Evolutionary conservation across 1,140 invertebrate species (phyloP), one percentile per base, ranked within the genome.

Genomic region (Ptiloglossa arizonensis): DNA sequence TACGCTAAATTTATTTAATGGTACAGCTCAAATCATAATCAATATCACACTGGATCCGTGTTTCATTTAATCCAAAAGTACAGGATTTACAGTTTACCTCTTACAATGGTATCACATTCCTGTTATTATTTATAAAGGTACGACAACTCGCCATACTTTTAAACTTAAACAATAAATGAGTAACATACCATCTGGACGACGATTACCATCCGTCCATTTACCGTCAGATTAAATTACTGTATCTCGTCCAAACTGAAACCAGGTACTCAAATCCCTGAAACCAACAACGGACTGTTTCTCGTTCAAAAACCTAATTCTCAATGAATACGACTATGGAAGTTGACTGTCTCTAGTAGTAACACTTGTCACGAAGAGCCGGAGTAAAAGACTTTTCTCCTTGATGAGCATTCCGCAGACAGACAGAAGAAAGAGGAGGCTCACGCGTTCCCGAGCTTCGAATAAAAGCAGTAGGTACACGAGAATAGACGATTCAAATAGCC

Each of bases 401-500:
- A 17, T 6, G 52, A 68, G 41, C 73, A 29, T 59, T 38, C 69
- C 63, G 17, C 32, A 38, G 54, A 24, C 22, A 48, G 54, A 68
- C 8, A 44, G 15, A 2, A 24, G 54, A 15, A n/a, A 22, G 35
- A 38, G 27, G 27, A 19, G 50, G 32, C 27, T 29, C 17, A 57
- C 13, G 41, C 6, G 41, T 22, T 46, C 38, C 24, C 46, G 62
- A 56, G 24, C 13, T 17, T 15, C 22, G n/a, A 35, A 74, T 67
- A 15, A 22, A 59, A 19, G 63, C 27, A 27, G 52, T 1, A 22
- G 13, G 5, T 59, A 75, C 72, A 29, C 15, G 19, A 60, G 64
- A 41, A 59, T 29, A 35, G 66, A 69, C 54, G 73, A 59, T 69
- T 69, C 29, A 17, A 76, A 76, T 69, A 22, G 73, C 32, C 66